A percentile compares a stretch with the other conserved stretches of the same genome.
Conservation (phyloP, 2,888 invertebrate species). For the Sphaerophoria rueppellii region DNA sequence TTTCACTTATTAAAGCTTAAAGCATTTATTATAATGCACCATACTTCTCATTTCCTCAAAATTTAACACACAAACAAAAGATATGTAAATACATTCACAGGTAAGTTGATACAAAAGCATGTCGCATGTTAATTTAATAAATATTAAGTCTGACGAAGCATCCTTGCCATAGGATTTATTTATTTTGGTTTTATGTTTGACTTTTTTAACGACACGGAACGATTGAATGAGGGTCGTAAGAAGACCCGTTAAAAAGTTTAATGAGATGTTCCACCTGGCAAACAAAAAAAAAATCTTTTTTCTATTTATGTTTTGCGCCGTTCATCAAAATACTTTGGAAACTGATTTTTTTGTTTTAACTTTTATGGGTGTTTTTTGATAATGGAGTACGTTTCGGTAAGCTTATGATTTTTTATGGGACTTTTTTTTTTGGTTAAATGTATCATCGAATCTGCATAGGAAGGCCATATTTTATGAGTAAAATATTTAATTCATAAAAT, state of each 20-base stretch:
- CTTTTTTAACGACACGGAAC: conserved; percentile 24
- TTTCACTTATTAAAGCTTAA: background rate
- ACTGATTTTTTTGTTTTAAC: background rate
- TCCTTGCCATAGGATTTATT: background rate
- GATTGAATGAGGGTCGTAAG: conserved; percentile 37
- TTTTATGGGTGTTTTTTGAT: background rate
- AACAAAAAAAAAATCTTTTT: background rate
- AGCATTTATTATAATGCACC: background rate
- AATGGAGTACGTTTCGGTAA: background rate
- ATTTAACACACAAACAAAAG: background rate
- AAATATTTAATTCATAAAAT: background rate
- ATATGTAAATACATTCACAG: background rate
- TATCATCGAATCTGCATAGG: background rate
- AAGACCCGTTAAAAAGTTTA: conserved; percentile 29
- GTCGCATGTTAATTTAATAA: background rate
- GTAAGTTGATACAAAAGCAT: background rate
- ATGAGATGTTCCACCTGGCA: conserved; percentile 30
- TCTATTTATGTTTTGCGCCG: conserved; percentile 8
- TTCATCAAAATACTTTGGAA: conserved; percentile 9
- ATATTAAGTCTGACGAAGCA: background rate
- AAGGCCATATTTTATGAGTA: background rate
- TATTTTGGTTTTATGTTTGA: background rate
- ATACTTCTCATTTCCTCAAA: background rate
- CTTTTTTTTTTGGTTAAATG: background rate
- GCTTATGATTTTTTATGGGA: background rate